Conservation (phyloP, 2,113 vertebrate species). For the Aptenodytes patagonicus region DNA sequence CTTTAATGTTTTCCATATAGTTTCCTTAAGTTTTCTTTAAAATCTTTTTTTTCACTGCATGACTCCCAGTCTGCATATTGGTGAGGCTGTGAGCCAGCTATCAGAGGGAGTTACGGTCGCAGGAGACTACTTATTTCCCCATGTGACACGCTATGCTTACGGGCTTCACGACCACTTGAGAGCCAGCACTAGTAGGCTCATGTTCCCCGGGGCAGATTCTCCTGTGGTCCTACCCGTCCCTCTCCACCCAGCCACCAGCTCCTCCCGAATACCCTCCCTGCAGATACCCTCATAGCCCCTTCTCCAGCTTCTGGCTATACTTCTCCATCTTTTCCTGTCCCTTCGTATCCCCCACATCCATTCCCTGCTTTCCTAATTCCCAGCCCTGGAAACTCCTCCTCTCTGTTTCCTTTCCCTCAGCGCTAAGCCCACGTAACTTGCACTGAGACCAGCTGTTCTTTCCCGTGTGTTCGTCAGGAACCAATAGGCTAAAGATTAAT, state of each 20-base stretch:
- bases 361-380: neutral
- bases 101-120: neutral
- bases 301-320: neutral
- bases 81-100: neutral
- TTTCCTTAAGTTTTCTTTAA: neutral
- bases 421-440: neutral
- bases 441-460: neutral
- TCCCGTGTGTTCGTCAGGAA: neutral
- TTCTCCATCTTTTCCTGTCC: neutral
- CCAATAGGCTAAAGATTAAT: neutral
- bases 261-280: neutral
- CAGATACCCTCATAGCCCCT: neutral
- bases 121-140: neutral
- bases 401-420: neutral
- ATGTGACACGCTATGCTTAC: neutral
- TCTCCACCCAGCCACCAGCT: neutral
- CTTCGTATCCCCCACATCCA: neutral
- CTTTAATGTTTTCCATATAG: neutral
- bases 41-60: neutral
- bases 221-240: neutral
- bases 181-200: neutral
- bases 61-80: neutral
- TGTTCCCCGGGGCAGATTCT: fast-evolving
- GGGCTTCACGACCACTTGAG: fast-evolving
- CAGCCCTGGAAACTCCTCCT: neutral